phyloP scores from a whole-genome alignment of 2,797 vertebrate genomes.

The Jordanella pulchra region DNA sequence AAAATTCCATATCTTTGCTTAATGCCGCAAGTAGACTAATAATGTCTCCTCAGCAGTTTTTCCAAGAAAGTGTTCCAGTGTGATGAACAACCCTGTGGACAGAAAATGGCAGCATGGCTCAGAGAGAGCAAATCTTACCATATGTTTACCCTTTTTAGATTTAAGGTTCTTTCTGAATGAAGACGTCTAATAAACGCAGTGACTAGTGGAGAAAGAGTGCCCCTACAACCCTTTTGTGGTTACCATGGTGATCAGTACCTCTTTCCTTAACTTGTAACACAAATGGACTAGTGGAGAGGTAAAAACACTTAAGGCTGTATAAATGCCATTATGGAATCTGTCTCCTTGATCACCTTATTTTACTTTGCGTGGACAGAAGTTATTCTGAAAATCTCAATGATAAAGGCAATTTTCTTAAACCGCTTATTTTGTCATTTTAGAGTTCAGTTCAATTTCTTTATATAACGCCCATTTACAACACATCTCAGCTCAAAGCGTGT shows the following conservation, averaged over 20 bases:
- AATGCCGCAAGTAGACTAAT: slow-evolving; percentile 11
- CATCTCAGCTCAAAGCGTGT: too few species aligned
- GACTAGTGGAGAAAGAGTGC: slow-evolving; percentile 46
- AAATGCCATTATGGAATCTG: slow-evolving; percentile 36
- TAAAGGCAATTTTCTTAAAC: neutral
- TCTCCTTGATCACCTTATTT: slow-evolving; percentile 4
- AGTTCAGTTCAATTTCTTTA: neutral
- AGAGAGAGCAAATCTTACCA: slow-evolving; percentile 46
- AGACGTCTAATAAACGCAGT: slow-evolving; percentile 16
- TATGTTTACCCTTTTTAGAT: slow-evolving; percentile 27
- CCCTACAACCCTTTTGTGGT: slow-evolving; percentile 58
- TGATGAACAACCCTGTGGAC: slow-evolving; percentile 38
- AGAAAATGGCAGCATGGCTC: slow-evolving; percentile 7
- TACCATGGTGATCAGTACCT: slow-evolving; percentile 63
- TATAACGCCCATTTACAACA: too few species aligned
- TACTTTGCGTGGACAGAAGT: slow-evolving; percentile 1
- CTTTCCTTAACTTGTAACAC: slow-evolving; percentile 36
- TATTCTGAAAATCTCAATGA: neutral
- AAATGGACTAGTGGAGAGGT: slow-evolving; percentile 31
- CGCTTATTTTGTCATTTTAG: neutral
- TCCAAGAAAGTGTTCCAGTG: slow-evolving; percentile 6
- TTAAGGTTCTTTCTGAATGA: slow-evolving; percentile 32
- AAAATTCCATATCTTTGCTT: slow-evolving; percentile 10
- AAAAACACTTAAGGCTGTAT: slow-evolving; percentile 39
- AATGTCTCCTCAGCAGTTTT: slow-evolving; percentile 45